Evolutionary conservation across 1,140 invertebrate genomes (phyloP).

Genomic region (Myzus persicae): DNA sequence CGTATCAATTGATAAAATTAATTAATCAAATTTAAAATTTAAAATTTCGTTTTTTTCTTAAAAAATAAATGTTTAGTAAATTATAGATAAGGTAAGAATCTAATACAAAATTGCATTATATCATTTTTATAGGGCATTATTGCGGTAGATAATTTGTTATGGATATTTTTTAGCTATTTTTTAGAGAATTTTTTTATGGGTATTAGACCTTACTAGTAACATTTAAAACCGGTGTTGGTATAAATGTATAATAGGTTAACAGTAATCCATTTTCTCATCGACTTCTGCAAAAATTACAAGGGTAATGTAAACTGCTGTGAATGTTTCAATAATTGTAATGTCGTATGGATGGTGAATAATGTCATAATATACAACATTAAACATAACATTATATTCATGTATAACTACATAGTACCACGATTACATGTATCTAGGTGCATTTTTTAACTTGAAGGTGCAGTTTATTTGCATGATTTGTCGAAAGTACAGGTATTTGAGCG

Average conservation of each 20-base stretch:
- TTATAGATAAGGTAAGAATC: no score
- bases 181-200: no score
- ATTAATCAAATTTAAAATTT: no score
- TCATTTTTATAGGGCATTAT: no score
- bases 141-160: no score
- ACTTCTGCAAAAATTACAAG: not conserved
- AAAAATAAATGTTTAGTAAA: no score
- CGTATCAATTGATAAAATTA: no score
- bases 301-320: not conserved
- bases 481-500: not conserved
- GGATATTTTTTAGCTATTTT: no score
- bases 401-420: not conserved
- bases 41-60: no score
- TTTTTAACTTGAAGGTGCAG: not conserved
- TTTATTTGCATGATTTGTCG: not conserved
- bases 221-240: no score
- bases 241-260: not conserved
- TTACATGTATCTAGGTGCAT: not conserved
- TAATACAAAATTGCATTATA: no score
- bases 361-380: not conserved
- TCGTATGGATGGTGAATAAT: not conserved
- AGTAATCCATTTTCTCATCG: not conserved
- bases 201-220: no score
- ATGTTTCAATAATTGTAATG: not conserved
- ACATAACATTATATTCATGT: not conserved